Conservation (phyloP, 2,113 vertebrate species). For the Brachypteracias leptosomus region DNA sequence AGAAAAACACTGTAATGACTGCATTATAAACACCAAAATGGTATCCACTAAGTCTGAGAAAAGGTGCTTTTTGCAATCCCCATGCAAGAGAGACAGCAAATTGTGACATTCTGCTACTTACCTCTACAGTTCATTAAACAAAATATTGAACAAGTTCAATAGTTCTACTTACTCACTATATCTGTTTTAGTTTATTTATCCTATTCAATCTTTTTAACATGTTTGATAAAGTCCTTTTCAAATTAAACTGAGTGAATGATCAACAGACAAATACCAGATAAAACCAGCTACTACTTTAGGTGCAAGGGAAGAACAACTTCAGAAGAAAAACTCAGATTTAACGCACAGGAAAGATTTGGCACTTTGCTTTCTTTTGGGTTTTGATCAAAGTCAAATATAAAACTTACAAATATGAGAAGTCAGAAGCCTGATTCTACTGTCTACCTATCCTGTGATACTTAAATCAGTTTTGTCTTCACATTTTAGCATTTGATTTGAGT, state of each 20-base stretch:
- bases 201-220: background rate
- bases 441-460: background rate
- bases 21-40: background rate
- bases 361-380: background rate
- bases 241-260: background rate
- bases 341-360: background rate
- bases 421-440: background rate
- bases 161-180: background rate
- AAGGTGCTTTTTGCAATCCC: background rate
- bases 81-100: background rate
- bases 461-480: background rate
- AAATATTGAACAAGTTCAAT: background rate
- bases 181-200: background rate
- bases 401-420: background rate
- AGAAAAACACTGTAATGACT: background rate
- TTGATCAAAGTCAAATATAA: background rate
- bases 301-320: background rate
- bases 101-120: background rate
- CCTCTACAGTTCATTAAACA: background rate
- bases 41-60: background rate
- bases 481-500: background rate
- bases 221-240: background rate
- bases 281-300: background rate
- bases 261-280: background rate
- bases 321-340: background rate